Base-by-base conservation (phyloP, 2,113 vertebrate genomes). In the Seriola aureovittata region DNA sequence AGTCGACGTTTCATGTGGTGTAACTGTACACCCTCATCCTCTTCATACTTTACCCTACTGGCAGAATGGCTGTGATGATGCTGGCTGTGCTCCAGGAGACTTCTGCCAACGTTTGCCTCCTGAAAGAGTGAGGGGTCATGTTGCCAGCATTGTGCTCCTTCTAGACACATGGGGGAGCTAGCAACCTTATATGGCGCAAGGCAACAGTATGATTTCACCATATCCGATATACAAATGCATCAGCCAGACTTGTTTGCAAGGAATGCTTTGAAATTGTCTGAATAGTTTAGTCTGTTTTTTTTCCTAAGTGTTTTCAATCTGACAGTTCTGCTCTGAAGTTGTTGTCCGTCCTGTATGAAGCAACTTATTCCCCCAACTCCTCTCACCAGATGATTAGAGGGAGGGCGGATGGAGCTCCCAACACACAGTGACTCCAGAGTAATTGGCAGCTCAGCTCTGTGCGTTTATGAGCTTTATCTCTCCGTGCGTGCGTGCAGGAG, bases 131-230 rank as follows among this genome's bases (percentile, higher is more conserved):
- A 25, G 29, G 40, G 40, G 58, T 23, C 10, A 29, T 36, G n/a
- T 36, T 42, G 19, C 44, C 42, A 12, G 23, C 11, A 46, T 3
- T 29, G 75, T 73, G 59, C 89, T 21, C 23, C 34, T 79, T 89
- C 23, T 48, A 54, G 78, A 84, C 89, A 88, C 85, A 75, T 0
- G 92, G 84, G 89, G 91, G 91, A 58, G 90, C 89, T 65, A 89
- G 52, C 21, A 77, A 50, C 71, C 76, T 70, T 50, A 48, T 1
- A 8, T 25, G 60, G 17, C 48, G 8, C 65, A 42, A 34, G 55
- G 59, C 72, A 73, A 67, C 59, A 25, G 55, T 21, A 11, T 64
- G 69, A 71, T 38, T 34, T 40, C 32, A 73, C 29, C 29, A 25
- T 14, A 34, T 57, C 8, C 57, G 14, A 6, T 48, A 48, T 17